These are phyloP conservation scores for Damaliscus lunatus DNA, from an alignment of 2,113 vertebrate genomes.

Conservation along the genomic window DNA sequence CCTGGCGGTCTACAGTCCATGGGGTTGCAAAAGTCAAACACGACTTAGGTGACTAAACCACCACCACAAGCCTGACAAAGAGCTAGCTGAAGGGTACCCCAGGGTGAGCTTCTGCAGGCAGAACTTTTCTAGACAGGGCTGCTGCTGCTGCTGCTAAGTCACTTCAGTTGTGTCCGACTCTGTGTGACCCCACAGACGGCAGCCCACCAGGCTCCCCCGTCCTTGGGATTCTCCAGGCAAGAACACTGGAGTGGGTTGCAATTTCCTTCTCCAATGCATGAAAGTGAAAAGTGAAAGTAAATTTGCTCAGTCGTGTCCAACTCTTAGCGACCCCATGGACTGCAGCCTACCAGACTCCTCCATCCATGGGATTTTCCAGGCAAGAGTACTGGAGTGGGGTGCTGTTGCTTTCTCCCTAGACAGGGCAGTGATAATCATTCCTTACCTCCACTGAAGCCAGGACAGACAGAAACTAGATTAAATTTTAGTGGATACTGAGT, in stretches of 20 bases:
- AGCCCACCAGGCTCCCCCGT: no score
- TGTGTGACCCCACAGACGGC: no score
- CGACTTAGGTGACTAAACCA: background rate
- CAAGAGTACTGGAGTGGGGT: no score
- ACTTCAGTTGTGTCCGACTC: no score
- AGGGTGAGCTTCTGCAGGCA: background rate
- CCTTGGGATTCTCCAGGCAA: no score
- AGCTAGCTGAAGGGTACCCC: background rate
- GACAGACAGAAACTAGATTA: background rate
- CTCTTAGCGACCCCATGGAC: no score
- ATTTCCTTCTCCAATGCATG: no score
- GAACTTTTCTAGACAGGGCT: background rate
- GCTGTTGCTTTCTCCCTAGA: background rate
- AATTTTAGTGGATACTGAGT: background rate
- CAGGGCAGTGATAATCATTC: background rate
- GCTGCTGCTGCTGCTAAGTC: no score
- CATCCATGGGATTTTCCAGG: no score
- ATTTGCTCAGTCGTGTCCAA: fast-evolving
- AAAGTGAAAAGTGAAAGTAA: no score
- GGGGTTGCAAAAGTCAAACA: background rate
- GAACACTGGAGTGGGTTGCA: no score
- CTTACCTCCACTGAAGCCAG: background rate
- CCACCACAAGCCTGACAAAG: background rate
- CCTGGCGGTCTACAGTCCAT: background rate
- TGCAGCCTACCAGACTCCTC: no score